Conservation (phyloP, 2,113 vertebrate species). For the Machaerirhynchus nigripectus region DNA sequence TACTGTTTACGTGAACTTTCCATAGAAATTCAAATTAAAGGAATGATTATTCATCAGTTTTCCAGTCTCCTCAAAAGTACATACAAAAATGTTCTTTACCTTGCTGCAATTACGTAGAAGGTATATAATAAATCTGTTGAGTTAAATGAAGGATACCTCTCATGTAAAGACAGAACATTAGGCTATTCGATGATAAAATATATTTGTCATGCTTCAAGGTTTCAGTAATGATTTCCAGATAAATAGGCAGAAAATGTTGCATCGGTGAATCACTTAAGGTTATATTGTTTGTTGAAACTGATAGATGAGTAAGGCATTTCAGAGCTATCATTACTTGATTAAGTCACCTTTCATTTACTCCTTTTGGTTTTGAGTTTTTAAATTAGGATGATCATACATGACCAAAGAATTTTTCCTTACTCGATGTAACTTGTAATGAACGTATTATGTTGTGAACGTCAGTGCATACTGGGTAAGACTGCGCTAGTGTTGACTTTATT, state of each 20-base stretch:
- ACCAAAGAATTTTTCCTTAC: not conserved
- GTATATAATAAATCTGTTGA: not conserved
- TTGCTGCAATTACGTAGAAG: not conserved
- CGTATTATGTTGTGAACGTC: fast-evolving
- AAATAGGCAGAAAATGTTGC: not conserved
- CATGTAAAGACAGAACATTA: not conserved
- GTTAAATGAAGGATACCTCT: not conserved
- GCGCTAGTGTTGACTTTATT: not conserved
- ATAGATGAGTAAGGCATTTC: not conserved
- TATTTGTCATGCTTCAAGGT: not conserved
- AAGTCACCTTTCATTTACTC: not conserved
- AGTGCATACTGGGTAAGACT: fast-evolving
- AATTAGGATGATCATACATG: not conserved
- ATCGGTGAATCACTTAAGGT: not conserved
- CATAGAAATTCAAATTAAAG: not conserved
- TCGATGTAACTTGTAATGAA: not conserved
- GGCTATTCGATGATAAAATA: not conserved
- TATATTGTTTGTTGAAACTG: not conserved
- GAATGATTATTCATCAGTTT: not conserved
- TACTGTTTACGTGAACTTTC: not conserved
- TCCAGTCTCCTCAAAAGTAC: not conserved
- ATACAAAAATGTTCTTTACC: not conserved
- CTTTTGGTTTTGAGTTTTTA: not conserved
- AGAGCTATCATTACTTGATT: not conserved
- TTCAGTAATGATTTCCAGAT: not conserved